These are phyloP conservation scores for Ciconia stormi DNA, from an alignment of 2,113 vertebrate species.

Conservation along the genomic window DNA sequence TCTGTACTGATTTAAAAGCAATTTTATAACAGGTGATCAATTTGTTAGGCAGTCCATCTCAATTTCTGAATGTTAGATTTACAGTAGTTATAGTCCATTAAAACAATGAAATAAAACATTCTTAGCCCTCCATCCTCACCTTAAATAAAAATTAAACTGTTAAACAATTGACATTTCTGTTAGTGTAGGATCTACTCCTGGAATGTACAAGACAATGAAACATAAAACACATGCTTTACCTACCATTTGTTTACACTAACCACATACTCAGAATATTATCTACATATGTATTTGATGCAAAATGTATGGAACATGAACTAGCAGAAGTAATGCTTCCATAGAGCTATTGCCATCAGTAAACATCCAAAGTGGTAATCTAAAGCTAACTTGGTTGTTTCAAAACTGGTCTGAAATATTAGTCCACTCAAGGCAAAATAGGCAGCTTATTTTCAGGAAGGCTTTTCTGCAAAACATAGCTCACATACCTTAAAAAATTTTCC, in stretches of 20 bases:
- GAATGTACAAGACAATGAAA: not conserved
- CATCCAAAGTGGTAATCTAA: not conserved
- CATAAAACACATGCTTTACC: not conserved
- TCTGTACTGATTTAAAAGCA: not conserved
- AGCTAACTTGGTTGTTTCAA: not conserved
- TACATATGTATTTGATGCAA: not conserved
- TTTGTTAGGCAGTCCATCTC: not conserved
- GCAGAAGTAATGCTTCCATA: not conserved
- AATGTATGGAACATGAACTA: not conserved
- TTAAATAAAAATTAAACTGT: not conserved
- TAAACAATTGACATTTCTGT: not conserved
- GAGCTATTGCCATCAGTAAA: not conserved
- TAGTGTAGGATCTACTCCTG: not conserved
- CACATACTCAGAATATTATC: not conserved
- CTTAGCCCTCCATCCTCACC: not conserved
- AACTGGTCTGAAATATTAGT: not conserved
- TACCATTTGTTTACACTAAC: not conserved
- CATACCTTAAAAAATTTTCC: conserved; percentile 23
- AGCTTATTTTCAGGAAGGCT: not conserved
- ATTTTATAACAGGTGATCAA: not conserved
- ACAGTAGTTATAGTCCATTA: not conserved
- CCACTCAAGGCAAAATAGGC: not conserved
- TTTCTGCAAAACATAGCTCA: not conserved
- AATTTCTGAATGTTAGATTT: not conserved
- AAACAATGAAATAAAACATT: not conserved